Evolutionary conservation across 2,888 invertebrate species (phyloP), one percentile per base, ranked within the genome.

Genomic region (Camponotus fellah): DNA sequence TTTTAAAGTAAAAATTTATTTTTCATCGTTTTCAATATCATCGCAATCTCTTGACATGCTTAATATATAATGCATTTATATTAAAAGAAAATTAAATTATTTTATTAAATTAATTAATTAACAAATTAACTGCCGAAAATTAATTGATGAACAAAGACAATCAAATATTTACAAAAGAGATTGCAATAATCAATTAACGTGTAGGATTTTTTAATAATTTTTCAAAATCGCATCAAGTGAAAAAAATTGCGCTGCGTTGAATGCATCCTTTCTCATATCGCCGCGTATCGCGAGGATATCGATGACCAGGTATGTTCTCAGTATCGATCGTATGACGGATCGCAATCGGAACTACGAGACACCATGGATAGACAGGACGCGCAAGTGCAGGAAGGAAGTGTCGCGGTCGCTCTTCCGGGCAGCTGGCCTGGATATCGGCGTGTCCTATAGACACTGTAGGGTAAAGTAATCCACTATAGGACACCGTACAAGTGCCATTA

Each of bases 381-480:
- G 83, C 89, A 69, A 79, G 69, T 60, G 85, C 92, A 93, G 94
- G 94, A 94, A 94, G 95, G 95, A 95, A 94, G 94, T 94, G 93
- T 94, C 94, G 94, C 88, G 94, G 95, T 94, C 92, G 92, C 92
- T 93, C 94, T 93, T 93, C 93, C 93, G 93, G 93, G 91, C 94
- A 94, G 94, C 94, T 94, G 94, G 85, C 85, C 88, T 91, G 91
- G 90, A 90, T 92, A 92, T 91, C 89, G 90, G 90, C 89, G 84
- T 86, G 80, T 72, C 66, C 46, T 37, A 84, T 88, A 89, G 90
- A 88, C 88, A 88, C 92, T 86, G 87, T 88, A 53, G 49, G 92
- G 93, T 94, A 93, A 93, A 94, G 93, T 94, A 94, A 94, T 94
- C 93, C 94, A 94, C 92, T 92, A 94, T 92, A 91, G 92, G 94